phyloP scores from a whole-genome alignment of 1,140 invertebrate genomes.

The Ceratosolen solmsi region DNA sequence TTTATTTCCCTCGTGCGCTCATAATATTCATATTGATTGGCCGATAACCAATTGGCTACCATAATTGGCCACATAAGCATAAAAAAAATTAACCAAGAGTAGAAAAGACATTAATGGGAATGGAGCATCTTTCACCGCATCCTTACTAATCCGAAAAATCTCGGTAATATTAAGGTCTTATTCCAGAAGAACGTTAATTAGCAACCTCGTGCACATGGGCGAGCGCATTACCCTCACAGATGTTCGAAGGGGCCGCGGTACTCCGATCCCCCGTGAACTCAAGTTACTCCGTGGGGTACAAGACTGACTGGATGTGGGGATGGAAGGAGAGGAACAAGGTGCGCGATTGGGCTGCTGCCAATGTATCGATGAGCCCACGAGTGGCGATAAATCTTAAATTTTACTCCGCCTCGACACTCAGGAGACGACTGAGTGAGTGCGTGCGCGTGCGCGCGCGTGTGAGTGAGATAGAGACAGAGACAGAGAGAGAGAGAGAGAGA shows the following conservation, averaged over 20 bases:
- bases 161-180: not conserved
- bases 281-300: slow-evolving; percentile 55
- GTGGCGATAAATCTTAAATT: slow-evolving; percentile 56
- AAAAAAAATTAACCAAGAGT: too few relatives aligned
- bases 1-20: too few relatives aligned
- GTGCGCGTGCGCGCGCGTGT: too few relatives aligned
- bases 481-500: too few relatives aligned
- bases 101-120: too few relatives aligned
- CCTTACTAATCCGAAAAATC: slow-evolving; percentile 25
- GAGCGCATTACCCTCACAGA: slow-evolving; percentile 12
- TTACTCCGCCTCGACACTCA: slow-evolving; percentile 5
- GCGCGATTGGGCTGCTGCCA: not conserved
- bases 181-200: slow-evolving; percentile 56
- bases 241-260: slow-evolving; percentile 36
- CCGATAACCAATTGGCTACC: too few relatives aligned
- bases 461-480: too few relatives aligned
- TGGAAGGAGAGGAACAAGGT: not conserved
- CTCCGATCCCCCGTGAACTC: slow-evolving; percentile 59
- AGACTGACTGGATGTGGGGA: not conserved
- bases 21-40: too few relatives aligned
- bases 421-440: too few relatives aligned
- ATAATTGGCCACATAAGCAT: too few relatives aligned
- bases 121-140: too few relatives aligned
- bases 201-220: not conserved
- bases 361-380: slow-evolving; percentile 34